These are phyloP conservation scores for Aphis gossypii DNA, from an alignment of 1,140 invertebrate genomes.

Conservation along the genomic window DNA sequence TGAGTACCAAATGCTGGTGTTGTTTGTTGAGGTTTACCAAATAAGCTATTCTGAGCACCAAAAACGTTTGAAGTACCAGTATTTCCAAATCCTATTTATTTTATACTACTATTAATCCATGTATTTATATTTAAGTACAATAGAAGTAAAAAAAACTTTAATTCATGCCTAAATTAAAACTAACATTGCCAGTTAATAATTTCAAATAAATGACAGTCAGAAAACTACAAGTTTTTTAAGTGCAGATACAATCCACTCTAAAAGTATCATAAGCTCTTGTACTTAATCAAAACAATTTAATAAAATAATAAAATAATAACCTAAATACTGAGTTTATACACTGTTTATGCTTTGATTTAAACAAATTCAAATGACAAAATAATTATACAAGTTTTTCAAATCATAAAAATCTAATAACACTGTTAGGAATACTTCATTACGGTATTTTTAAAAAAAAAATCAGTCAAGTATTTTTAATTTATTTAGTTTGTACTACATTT, in stretches of 20 bases:
- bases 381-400: neutral
- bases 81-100: constrained; percentile 50
- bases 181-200: neutral
- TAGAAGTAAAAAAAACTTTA: neutral
- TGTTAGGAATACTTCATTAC: neutral
- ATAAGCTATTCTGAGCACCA: constrained; percentile 59
- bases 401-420: neutral
- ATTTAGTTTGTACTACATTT: neutral
- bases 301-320: too few relatives aligned
- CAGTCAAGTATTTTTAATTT: neutral
- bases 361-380: too few relatives aligned
- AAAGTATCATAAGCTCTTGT: neutral
- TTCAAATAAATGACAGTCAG: neutral
- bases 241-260: neutral
- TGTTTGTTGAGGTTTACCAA: constrained; percentile 59
- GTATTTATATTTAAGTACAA: neutral
- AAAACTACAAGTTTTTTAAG: neutral
- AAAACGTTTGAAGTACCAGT: constrained; percentile 38
- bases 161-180: neutral
- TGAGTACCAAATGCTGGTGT: constrained; percentile 59
- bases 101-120: neutral
- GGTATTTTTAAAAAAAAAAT: too few relatives aligned
- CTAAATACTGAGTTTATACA: too few relatives aligned
- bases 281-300: too few relatives aligned
- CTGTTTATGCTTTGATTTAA: too few relatives aligned